Percentiles rank a stretch among this genome's conserved stretches.
Evolutionary conservation across 2,113 vertebrate species (phyloP).

Genomic region (Lampris megalopsis): DNA sequence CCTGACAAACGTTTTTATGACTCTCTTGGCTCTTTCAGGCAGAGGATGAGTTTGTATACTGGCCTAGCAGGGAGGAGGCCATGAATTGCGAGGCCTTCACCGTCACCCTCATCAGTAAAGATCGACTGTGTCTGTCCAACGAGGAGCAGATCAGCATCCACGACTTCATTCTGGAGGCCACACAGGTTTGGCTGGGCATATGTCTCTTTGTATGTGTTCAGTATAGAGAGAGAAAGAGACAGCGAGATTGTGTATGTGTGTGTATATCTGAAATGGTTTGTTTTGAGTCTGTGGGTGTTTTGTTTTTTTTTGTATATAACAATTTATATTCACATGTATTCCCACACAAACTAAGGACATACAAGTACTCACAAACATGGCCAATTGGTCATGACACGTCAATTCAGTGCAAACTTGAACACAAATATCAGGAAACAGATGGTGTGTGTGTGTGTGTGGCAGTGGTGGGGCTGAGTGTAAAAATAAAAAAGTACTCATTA

Average conservation of each 20-base stretch:
- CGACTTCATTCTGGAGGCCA: slow-evolving; percentile 96
- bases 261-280: background rate
- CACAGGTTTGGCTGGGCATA: slow-evolving; percentile 83
- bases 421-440: too few relatives aligned
- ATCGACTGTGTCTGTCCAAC: slow-evolving; percentile 93
- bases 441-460: too few relatives aligned
- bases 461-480: too few relatives aligned
- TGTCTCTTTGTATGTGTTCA: slow-evolving; percentile 1
- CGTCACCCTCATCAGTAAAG: slow-evolving; percentile 95
- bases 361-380: too few relatives aligned
- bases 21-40: slow-evolving; percentile 76
- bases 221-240: background rate
- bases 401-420: too few relatives aligned
- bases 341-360: too few relatives aligned
- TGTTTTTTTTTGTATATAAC: too few relatives aligned
- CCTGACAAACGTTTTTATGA: background rate
- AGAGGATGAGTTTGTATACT: slow-evolving; percentile 97
- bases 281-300: too few relatives aligned
- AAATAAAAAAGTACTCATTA: background rate
- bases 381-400: too few relatives aligned
- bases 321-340: too few relatives aligned
- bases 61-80: slow-evolving; percentile 94
- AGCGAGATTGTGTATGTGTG: background rate
- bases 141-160: slow-evolving; percentile 97
- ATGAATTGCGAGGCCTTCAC: slow-evolving; percentile 98